Evolutionary conservation across 1,140 invertebrate genomes (phyloP).

Genomic region (Brachionus rotundiformis): DNA sequence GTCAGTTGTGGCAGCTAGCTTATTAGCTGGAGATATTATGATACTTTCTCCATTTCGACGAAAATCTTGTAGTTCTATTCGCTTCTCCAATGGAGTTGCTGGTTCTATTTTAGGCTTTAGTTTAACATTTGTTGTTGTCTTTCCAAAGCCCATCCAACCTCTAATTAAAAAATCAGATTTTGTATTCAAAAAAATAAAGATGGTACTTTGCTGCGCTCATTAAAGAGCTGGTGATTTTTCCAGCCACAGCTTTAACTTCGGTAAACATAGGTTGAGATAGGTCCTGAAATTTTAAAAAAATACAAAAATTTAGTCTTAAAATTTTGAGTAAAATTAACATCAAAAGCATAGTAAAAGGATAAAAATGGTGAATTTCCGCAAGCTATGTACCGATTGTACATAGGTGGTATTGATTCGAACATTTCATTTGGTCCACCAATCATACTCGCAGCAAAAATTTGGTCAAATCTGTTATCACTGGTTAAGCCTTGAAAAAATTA

Average conservation of each 20-base stretch:
- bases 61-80: constrained; percentile 80
- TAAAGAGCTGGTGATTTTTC: constrained; percentile 77
- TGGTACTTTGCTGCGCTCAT: constrained; percentile 77
- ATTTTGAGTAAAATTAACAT: constrained; percentile 62
- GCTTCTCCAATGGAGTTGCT: constrained; percentile 62
- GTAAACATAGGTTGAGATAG: constrained; percentile 72
- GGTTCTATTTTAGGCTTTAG: constrained; percentile 66
- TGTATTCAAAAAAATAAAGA: background rate
- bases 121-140: constrained; percentile 57
- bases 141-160: constrained; percentile 64
- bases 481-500: constrained; percentile 66
- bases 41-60: constrained; percentile 74
- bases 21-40: constrained; percentile 76
- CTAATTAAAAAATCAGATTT: constrained; percentile 56
- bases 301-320: background rate
- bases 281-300: constrained; percentile 66
- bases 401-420: constrained; percentile 74
- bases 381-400: constrained; percentile 75
- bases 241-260: constrained; percentile 84
- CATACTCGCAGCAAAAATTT: constrained; percentile 77
- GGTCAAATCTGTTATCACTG: constrained; percentile 78
- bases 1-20: constrained; percentile 79
- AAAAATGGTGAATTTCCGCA: constrained; percentile 80
- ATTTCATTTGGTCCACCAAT: constrained; percentile 74
- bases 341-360: constrained; percentile 83